Percentiles rank a stretch among this genome's conserved stretches.
phyloP scores from a whole-genome alignment of 1,140 invertebrate genomes.

The Drosophila burlai region DNA sequence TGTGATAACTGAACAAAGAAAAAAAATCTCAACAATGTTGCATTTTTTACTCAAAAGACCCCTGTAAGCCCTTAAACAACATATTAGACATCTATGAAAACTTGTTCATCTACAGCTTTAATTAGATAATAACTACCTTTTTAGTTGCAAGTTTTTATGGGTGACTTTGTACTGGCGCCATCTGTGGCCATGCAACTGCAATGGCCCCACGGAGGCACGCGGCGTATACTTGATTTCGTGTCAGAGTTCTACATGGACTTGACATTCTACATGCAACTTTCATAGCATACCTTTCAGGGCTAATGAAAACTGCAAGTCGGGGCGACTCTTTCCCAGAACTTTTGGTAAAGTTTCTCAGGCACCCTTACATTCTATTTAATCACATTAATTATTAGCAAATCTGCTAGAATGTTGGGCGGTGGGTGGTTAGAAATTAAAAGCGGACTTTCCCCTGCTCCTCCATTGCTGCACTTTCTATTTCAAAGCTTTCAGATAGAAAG shows the following conservation, averaged over 20 bases:
- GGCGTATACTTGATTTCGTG: constrained; percentile 34
- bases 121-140: not conserved
- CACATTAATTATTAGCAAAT: constrained; percentile 5
- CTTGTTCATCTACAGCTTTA: not conserved
- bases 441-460: not conserved
- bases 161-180: constrained; percentile 6
- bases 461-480: not conserved
- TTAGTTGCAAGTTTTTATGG: not conserved
- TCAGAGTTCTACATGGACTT: constrained; percentile 15
- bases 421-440: not conserved
- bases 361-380: constrained; percentile 19
- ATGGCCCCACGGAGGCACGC: not conserved
- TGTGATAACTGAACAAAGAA: too few species aligned
- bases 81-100: not conserved
- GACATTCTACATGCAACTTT: constrained; percentile 29
- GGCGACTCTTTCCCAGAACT: not conserved
- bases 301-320: not conserved
- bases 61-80: too few species aligned
- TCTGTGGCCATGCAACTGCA: constrained; percentile 23
- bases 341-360: not conserved
- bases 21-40: too few species aligned
- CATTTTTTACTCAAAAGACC: too few species aligned
- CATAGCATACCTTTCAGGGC: constrained; percentile 17
- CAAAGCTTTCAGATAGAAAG: constrained; percentile 11
- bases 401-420: not conserved